Evolutionary conservation across 2,113 vertebrate species (phyloP).

Genomic region (Pachycephala philippinensis): DNA sequence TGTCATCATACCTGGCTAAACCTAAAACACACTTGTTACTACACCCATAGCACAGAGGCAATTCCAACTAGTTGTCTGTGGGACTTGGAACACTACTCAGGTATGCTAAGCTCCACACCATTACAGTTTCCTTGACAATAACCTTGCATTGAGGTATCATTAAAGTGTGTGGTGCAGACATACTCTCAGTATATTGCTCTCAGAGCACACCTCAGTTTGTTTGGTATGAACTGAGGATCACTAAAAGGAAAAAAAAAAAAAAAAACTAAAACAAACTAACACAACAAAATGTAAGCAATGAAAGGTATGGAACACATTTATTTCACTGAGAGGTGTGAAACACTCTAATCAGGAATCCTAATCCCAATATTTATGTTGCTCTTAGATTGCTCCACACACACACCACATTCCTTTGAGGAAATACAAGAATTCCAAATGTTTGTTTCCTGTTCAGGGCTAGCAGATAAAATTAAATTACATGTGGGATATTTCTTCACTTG

Average conservation of each 20-base stretch:
- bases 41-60: background rate
- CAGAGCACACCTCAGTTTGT: background rate
- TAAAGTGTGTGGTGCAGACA: background rate
- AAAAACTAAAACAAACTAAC: background rate
- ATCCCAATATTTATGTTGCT: constrained; percentile 1
- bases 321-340: background rate
- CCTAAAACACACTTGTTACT: background rate
- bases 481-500: background rate
- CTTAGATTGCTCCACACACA: background rate
- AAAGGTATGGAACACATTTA: background rate
- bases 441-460: background rate
- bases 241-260: background rate
- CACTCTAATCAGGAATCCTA: background rate
- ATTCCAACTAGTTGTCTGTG: background rate
- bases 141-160: background rate
- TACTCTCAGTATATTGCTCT: background rate
- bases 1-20: background rate
- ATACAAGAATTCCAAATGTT: constrained; percentile 13
- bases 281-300: background rate
- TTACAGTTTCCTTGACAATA: background rate
- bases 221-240: background rate
- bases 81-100: background rate
- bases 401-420: background rate
- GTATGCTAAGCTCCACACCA: background rate
- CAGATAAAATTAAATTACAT: constrained; percentile 45